phyloP scores from a whole-genome alignment of 2,113 vertebrate species.

The Ptilorrhoa leucosticta region DNA sequence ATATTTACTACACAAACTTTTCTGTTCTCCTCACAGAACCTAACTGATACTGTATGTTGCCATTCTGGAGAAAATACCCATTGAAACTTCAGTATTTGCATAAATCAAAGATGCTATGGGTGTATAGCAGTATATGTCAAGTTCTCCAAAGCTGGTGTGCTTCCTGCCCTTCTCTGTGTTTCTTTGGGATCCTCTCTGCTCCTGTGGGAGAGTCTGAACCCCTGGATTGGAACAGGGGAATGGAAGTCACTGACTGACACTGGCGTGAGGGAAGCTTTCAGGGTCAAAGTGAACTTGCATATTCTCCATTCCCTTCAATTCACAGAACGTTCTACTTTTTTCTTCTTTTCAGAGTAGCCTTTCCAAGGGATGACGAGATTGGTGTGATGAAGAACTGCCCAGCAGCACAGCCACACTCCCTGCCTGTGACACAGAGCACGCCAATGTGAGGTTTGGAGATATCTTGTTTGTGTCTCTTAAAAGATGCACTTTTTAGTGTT shows the following conservation, averaged over 20 bases:
- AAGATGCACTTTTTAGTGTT: neutral
- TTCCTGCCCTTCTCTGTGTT: neutral
- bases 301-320: neutral
- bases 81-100: neutral
- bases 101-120: neutral
- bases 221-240: neutral
- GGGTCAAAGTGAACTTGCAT: neutral
- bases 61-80: neutral
- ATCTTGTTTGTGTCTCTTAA: neutral
- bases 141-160: neutral
- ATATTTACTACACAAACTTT: neutral
- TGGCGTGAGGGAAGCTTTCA: neutral
- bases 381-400: neutral
- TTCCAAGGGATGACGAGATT: neutral
- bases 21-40: neutral
- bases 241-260: neutral
- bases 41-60: neutral
- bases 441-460: fast-evolving
- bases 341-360: neutral
- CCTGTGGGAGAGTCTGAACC: neutral
- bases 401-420: neutral
- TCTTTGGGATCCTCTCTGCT: neutral
- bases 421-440: neutral
- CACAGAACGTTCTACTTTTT: neutral
- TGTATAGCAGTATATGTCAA: neutral